phyloP scores from a whole-genome alignment of 2,113 vertebrate species.

The Heteronetta atricapilla region DNA sequence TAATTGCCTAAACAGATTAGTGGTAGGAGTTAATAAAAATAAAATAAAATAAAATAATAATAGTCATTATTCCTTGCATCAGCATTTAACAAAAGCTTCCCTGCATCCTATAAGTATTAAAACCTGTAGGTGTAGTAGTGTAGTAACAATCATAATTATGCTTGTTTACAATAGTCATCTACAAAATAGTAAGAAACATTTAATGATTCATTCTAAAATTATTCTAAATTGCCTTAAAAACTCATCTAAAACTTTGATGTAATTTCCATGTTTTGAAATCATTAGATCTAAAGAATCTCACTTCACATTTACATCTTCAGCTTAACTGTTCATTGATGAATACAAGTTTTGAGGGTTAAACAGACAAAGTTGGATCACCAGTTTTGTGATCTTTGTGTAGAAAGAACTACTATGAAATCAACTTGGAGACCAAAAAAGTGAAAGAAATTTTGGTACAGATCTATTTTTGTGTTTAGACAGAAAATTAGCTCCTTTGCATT shows the following conservation, averaged over 20 bases:
- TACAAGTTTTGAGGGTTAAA: neutral
- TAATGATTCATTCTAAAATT: neutral
- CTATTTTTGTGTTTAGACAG: neutral
- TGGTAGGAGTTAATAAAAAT: conserved; percentile 20
- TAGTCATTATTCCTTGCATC: neutral
- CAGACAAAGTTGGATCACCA: neutral
- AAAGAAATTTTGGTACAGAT: neutral
- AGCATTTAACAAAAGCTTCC: conserved; percentile 4
- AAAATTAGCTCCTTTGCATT: neutral
- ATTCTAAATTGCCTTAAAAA: neutral
- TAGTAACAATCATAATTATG: neutral
- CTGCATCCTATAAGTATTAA: neutral
- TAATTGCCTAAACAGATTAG: conserved; percentile 45
- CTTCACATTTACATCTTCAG: neutral
- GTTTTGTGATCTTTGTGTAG: neutral
- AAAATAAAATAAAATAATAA: neutral
- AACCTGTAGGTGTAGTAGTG: neutral
- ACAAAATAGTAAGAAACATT: neutral
- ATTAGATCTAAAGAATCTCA: neutral
- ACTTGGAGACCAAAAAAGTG: neutral
- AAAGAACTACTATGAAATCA: neutral
- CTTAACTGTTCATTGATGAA: neutral
- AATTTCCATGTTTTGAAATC: neutral
- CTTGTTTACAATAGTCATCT: neutral
- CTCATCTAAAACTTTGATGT: neutral